Percentiles rank a stretch among this genome's conserved stretches.
Evolutionary conservation across 2,888 invertebrate genomes (phyloP).

Genomic region (Brassicogethes aeneus): DNA sequence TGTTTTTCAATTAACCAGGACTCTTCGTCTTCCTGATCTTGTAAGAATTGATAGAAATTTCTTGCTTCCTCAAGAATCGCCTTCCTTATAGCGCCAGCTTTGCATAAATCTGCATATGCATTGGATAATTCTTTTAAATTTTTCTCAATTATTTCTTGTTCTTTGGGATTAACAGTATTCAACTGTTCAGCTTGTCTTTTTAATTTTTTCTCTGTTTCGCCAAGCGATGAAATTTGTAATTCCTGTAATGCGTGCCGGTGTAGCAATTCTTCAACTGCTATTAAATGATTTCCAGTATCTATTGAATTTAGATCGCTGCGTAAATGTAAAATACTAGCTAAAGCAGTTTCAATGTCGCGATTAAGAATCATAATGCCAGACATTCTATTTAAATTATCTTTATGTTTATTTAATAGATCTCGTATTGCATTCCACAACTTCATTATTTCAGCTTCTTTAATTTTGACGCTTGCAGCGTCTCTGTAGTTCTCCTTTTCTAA

Average conservation of each 20-base stretch:
- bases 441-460: slow-evolving; percentile 58
- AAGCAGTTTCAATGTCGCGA: slow-evolving; percentile 85
- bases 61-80: slow-evolving; percentile 84
- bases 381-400: slow-evolving; percentile 64
- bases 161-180: slow-evolving; percentile 44
- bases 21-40: slow-evolving; percentile 97
- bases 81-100: slow-evolving; percentile 68
- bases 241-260: slow-evolving; percentile 92
- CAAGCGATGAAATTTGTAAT: slow-evolving; percentile 79
- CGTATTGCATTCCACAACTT: slow-evolving; percentile 81
- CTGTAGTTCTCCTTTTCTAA: slow-evolving; percentile 87
- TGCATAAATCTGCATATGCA: slow-evolving; percentile 51
- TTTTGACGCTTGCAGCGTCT: slow-evolving; percentile 68
- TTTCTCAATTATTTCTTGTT: slow-evolving; percentile 55
- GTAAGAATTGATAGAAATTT: slow-evolving; percentile 89
- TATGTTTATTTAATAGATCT: slow-evolving; percentile 75
- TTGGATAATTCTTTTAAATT: slow-evolving; percentile 67
- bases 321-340: slow-evolving; percentile 73
- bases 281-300: slow-evolving; percentile 87
- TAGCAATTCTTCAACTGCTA: slow-evolving; percentile 89
- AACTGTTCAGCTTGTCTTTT: slow-evolving; percentile 52
- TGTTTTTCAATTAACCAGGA: slow-evolving; percentile 95
- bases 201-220: slow-evolving; percentile 74
- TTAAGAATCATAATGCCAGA: slow-evolving; percentile 81
- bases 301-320: slow-evolving; percentile 68